Conservation (phyloP, 2,888 invertebrate genomes). For the Aspidiotus destructor region DNA sequence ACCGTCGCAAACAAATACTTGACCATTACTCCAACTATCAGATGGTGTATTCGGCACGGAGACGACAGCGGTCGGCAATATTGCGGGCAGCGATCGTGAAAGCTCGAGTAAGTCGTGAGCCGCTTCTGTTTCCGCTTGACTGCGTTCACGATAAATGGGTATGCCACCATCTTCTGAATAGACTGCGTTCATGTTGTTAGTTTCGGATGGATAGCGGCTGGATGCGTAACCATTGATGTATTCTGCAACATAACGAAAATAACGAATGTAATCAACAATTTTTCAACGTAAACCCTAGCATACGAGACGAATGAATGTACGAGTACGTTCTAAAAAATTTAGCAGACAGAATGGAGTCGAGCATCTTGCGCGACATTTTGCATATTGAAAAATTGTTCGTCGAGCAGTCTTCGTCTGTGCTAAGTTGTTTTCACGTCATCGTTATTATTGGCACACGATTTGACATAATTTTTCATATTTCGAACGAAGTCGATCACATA, state of each 20-base stretch:
- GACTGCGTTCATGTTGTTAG: neutral
- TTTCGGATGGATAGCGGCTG: slow-evolving; percentile 26
- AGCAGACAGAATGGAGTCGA: too few relatives aligned
- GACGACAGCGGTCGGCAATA: slow-evolving; percentile 44
- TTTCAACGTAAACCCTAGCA: too few relatives aligned
- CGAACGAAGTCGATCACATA: too few relatives aligned
- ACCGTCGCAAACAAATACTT: slow-evolving; percentile 18
- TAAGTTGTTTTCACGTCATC: too few relatives aligned
- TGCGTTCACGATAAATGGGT: slow-evolving; percentile 40
- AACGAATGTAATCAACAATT: too few relatives aligned
- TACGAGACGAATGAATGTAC: too few relatives aligned
- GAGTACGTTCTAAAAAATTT: too few relatives aligned
- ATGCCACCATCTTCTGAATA: slow-evolving; percentile 33
- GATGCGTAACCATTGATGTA: slow-evolving; percentile 33
- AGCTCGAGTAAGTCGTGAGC: slow-evolving; percentile 83
- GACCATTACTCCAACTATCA: slow-evolving; percentile 14
- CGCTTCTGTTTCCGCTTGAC: slow-evolving; percentile 75
- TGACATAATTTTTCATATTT: too few relatives aligned
- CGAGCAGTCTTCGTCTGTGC: too few relatives aligned
- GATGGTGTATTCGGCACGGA: neutral
- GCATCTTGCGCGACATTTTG: too few relatives aligned
- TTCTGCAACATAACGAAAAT: slow-evolving; percentile 11
- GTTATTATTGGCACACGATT: too few relatives aligned
- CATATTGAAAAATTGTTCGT: too few relatives aligned
- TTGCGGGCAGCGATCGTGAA: slow-evolving; percentile 69